Base-by-base conservation (phyloP, 2,797 vertebrate species). In the Tachyglossus aculeatus region DNA sequence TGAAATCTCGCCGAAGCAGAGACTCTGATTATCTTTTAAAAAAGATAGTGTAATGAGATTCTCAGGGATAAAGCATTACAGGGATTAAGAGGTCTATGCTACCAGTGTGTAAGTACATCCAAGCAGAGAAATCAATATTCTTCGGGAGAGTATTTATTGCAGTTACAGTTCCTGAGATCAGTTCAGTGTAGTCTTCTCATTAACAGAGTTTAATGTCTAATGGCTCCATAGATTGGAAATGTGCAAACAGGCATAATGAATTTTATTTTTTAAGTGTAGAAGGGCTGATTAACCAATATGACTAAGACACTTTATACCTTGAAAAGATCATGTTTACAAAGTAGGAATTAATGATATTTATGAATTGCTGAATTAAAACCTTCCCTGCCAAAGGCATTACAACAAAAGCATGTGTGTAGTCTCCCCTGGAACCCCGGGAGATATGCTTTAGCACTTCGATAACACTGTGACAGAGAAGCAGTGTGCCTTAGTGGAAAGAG, bases 51-150 rank as follows among this genome's bases (percentile, higher is more conserved):
- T 14, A 77, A 9, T 52, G 56, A 66, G 13, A 32, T 66, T 50
- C 56, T 33, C 31, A 38, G 53, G 47, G 57, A 18, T 58, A 47
- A 74, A 64, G 27, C 55, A 61, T 54, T 9, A 22, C 6, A 13
- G 14, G 77, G 51, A 62, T 67, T 77, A 60, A 64, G 33, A 74
- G 74, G 21, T 29, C 36, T 81, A 39, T 56, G 54, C 16, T 62
- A n/a, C 34, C 77, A 72, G 39, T 73, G 85, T 82, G 18, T 37
- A 82, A 86, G 53, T 41, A 65, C 43, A 78, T 73, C 65, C 51
- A 73, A 63, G 47, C 58, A 67, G 24, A 16, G 44, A 88, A 85
- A 78, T 80, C 70, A 83, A 61, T 85, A 76, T 72, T 70, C 65
- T 50, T 76, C 57, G 56, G 55, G 57, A 79, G 71, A 62, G 9